Percentiles rank a stretch among this genome's conserved stretches.
Conservation (phyloP, 2,797 vertebrate genomes). For the Peromyscus aztecus region DNA sequence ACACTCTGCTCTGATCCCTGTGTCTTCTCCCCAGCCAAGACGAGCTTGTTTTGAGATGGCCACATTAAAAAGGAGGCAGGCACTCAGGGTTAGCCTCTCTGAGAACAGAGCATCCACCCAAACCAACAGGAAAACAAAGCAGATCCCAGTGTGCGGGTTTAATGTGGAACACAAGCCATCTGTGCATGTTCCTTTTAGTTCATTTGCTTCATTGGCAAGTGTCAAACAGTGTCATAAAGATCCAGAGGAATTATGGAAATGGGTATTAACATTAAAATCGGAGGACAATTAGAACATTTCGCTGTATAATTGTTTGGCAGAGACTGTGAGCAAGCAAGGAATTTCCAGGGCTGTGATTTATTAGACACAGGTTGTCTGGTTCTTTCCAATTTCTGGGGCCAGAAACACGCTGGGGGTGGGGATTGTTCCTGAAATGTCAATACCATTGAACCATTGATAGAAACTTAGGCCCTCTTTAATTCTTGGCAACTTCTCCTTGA, state of each 20-base stretch:
- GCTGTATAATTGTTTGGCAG: constrained; percentile 88
- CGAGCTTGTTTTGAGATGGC: background rate
- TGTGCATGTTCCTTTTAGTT: constrained; percentile 88
- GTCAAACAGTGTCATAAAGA: constrained; percentile 87
- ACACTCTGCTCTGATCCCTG: background rate
- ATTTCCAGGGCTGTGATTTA: constrained; percentile 85
- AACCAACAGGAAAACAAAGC: constrained; percentile 77
- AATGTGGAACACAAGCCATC: constrained; percentile 86
- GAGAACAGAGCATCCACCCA: constrained; percentile 2
- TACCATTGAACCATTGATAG: background rate
- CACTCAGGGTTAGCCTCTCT: background rate
- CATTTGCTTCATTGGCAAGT: constrained; percentile 88
- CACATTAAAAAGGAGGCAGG: background rate
- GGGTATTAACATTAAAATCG: constrained; percentile 89
- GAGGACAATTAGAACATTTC: constrained; percentile 89
- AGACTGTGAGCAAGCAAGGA: constrained; percentile 70
- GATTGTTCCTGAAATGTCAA: constrained; percentile 46
- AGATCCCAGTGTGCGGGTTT: constrained; percentile 77
- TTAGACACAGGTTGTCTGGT: constrained; percentile 84
- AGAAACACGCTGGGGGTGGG: background rate
- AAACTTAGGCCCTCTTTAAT: background rate
- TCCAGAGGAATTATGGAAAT: constrained; percentile 89
- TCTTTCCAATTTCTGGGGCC: constrained; percentile 75
- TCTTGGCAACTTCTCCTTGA: constrained; percentile 52
- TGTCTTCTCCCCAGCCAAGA: background rate